Evolutionary conservation across 1,140 invertebrate genomes (phyloP), one percentile per base, ranked within the genome.

Genomic region (Batillaria attramentaria): DNA sequence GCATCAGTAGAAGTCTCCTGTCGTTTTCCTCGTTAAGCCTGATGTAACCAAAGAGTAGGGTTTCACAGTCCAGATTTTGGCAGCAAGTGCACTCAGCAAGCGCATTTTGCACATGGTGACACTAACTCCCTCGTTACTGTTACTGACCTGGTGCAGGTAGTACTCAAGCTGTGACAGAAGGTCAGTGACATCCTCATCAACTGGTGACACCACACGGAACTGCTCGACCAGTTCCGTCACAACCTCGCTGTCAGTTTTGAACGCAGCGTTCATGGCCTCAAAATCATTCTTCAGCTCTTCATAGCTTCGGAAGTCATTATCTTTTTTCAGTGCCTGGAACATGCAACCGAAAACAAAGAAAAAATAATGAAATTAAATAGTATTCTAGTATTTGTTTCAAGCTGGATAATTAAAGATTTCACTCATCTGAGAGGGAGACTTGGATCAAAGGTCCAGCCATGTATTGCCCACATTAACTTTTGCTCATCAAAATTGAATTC

Each of bases 141-240:
- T 31, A 37, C 69, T 20, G 70, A 92, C 91, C 89, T 95, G 94
- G 89, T 96, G 95, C 24, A 95, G 90, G 76, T 95, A 90, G 89
- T 93, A 95, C 86, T 95, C 95, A 18, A 96, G 87, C 88, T 95
- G 94, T 72, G 92, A 92, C 28, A 96, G 87, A 60, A 94, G 92
- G 66, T 90, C 89, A 8, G 93, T 85, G 81, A 94, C 88, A 43
- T 92, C 90, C 28, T 92, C 88, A 54, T 88, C 83, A 33, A 90
- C 86, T 2, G 83, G 43, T 31, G 84, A 73, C 69, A 60, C 41
- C 0, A 82, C 62, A 65, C 93, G 90, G 83, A 94, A 94, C 79
- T 92, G 90, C 28, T 92, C 84, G 18, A 95, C 87, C 46, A 95
- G 90, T 28, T 92, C 91, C n/a, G 88, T 90, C 20, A 96, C 89